These are phyloP conservation scores for Tethea ocularis DNA, from an alignment of 2,888 invertebrate species.

Conservation along the genomic window DNA sequence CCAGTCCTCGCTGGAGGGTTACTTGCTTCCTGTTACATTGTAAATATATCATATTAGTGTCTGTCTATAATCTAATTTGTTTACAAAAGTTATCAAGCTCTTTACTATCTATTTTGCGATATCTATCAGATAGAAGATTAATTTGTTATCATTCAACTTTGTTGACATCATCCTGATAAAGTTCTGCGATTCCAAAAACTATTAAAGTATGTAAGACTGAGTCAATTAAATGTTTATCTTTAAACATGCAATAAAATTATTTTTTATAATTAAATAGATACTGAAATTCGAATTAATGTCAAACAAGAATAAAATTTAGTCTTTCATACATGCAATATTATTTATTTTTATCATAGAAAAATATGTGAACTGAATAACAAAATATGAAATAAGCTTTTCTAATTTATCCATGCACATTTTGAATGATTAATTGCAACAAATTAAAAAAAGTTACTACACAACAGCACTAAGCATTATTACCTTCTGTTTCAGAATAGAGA, in stretches of 20 bases:
- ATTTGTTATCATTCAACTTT: neutral
- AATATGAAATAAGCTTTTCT: constrained; percentile 10
- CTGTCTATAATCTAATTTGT: neutral
- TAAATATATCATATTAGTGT: neutral
- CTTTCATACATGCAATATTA: neutral
- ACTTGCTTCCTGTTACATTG: constrained; percentile 89
- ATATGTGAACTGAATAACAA: neutral
- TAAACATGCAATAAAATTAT: neutral
- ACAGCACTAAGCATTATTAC: constrained; percentile 51
- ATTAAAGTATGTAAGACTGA: neutral
- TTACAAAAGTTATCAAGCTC: neutral
- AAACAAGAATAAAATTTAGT: too few relatives aligned
- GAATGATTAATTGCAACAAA: constrained; percentile 20
- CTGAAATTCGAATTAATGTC: neutral
- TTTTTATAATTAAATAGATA: neutral
- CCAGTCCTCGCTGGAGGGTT: constrained; percentile 92
- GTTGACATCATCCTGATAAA: constrained; percentile 3
- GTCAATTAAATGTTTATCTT: neutral
- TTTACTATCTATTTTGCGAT: neutral
- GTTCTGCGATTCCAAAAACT: too few relatives aligned
- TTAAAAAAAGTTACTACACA: constrained; percentile 24
- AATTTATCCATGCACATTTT: constrained; percentile 21
- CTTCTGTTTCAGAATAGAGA: constrained; percentile 68
- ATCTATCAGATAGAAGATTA: neutral
- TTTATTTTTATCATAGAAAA: neutral